A percentile compares a stretch with the other conserved stretches of the same genome.
Evolutionary conservation across 2,888 invertebrate species (phyloP).

Genomic region (Cryptocephalus primarius): DNA sequence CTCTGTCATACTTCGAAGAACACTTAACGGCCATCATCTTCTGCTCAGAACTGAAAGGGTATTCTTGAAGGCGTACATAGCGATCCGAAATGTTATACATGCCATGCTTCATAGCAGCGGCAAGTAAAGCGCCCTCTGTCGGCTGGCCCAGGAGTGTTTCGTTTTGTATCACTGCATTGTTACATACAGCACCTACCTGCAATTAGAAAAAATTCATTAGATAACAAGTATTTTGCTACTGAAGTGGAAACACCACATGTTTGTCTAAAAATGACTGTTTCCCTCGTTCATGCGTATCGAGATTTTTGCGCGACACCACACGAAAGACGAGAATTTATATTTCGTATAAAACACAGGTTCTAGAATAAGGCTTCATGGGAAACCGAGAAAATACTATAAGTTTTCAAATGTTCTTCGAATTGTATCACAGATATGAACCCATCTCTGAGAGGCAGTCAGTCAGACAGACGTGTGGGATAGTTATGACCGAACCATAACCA

Average conservation of each 20-base stretch:
- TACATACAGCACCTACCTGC: slow-evolving; percentile 80
- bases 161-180: slow-evolving; percentile 85
- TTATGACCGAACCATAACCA: no score
- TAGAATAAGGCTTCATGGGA: no score
- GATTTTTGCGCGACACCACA: no score
- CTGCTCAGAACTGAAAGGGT: slow-evolving; percentile 94
- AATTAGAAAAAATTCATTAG: slow-evolving; percentile 1
- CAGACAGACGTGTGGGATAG: no score
- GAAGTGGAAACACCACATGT: not conserved
- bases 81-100: slow-evolving; percentile 71
- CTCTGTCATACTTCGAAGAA: slow-evolving; percentile 64
- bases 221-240: not conserved
- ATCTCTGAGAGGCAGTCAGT: no score
- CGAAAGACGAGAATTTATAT: no score
- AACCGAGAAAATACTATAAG: no score
- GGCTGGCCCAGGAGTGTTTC: slow-evolving; percentile 86
- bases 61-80: slow-evolving; percentile 81
- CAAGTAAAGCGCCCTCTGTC: slow-evolving; percentile 93
- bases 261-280: no score
- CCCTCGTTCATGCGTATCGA: no score
- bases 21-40: slow-evolving; percentile 99
- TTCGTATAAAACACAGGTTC: no score
- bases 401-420: no score
- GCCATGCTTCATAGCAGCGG: slow-evolving; percentile 86
- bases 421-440: no score